Conservation (phyloP, 2,888 invertebrate genomes). For the Smittia sp. region DNA sequence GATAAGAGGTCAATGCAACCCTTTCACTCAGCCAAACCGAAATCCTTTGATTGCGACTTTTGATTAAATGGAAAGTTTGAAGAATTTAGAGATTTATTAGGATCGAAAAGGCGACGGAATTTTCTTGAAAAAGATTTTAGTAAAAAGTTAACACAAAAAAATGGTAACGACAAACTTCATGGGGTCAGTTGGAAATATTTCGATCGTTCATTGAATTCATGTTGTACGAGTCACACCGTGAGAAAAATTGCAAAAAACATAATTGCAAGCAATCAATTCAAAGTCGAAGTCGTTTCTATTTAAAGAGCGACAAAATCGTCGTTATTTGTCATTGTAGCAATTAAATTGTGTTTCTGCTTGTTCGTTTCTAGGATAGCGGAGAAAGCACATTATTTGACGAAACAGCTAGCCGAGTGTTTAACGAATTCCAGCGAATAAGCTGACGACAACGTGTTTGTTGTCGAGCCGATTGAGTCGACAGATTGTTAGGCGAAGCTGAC, state of each 20-base stretch:
- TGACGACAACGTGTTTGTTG: not conserved
- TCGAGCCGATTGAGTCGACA: too few relatives aligned
- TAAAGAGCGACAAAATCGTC: not conserved
- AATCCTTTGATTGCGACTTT: not conserved
- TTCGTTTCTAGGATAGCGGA: not conserved
- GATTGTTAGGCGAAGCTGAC: too few relatives aligned
- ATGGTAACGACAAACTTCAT: not conserved
- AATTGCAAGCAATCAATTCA: not conserved
- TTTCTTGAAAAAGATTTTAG: not conserved
- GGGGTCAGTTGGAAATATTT: conserved; percentile 3
- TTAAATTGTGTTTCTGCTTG: not conserved
- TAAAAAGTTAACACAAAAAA: too few relatives aligned
- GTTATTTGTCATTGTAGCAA: not conserved
- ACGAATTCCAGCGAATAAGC: not conserved
- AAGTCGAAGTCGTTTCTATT: not conserved
- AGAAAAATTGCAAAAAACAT: conserved; percentile 2
- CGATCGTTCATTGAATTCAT: not conserved
- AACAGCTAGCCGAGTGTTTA: too few relatives aligned
- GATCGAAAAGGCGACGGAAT: not conserved
- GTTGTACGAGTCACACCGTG: not conserved
- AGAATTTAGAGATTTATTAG: not conserved
- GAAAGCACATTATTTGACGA: not conserved
- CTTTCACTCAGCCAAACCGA: conserved; percentile 6
- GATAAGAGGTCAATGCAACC: conserved; percentile 38
- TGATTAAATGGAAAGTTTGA: not conserved